Evolutionary conservation across 2,113 vertebrate genomes (phyloP), one percentile per base, ranked within the genome.

Genomic region (Dolichotis patagonum): DNA sequence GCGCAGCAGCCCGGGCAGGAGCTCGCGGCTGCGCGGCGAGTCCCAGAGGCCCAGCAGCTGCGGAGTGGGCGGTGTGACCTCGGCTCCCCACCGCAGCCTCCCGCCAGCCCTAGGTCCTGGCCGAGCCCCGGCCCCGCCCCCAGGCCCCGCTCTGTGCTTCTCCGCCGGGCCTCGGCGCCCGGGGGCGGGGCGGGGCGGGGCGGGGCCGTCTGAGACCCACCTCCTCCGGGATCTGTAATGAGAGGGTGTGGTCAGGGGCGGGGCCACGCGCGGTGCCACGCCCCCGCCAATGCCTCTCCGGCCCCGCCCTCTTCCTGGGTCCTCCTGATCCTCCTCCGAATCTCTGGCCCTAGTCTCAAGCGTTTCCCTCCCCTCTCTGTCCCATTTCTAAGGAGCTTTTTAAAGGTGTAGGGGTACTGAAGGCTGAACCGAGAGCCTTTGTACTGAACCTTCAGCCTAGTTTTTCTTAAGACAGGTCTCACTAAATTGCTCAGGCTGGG

Each of bases 221-320:
- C 98, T 98, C 91, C 71, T 97, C 94, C 2, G 98, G 92, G 54
- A 98, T 97, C 98, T 98, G 96, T 4, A 81, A 92, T 75, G 86
- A 80, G 92, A 20, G 3, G 12, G 12, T 28, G 7, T 19, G 16
- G n/a, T 65, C 54, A 41, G 62, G 26, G 3, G 16, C 38, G n/a
- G 67, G 0, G n/a, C 38, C 56, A 11, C 38, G 22, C 32, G 0
- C 32, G 32, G 32, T 35, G 28, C 9, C 63, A 26, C 26, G 56
- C 24, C n/a, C 46, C 9, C 3, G n/a, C n/a, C n/a, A n/a, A 26
- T 7, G 14, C 8, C 80, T 35, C 24, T n/a, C n/a, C n/a, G 38
- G 58, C 32, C 30, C 69, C 7, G 9, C 17, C 71, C 4, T 35
- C 19, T 67, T 56, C 32, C 46, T 69, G 7, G 30, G 3, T 54